phyloP scores from a whole-genome alignment of 1,140 invertebrate species.

The Bombus confusus region DNA sequence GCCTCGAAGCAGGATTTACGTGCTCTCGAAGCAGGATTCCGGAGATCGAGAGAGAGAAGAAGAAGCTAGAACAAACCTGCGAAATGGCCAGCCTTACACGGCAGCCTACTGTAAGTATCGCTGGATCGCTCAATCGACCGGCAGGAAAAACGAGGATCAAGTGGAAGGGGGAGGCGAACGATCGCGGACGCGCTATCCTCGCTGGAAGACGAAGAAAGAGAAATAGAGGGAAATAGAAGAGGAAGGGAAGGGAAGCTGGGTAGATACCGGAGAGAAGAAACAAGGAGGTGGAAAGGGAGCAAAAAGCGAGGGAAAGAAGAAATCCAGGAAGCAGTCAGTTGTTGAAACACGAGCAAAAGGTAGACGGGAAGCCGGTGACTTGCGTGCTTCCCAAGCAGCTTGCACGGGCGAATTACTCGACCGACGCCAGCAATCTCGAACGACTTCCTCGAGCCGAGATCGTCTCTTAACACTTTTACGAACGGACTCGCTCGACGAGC shows the following conservation, averaged over 20 bases:
- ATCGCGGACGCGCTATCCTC: conserved; percentile 19
- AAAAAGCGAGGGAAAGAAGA: conserved; percentile 52
- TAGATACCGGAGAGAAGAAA: neutral
- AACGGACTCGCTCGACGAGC: neutral
- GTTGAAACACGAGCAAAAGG: conserved; percentile 66
- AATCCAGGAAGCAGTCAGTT: conserved; percentile 71
- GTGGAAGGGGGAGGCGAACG: conserved; percentile 21
- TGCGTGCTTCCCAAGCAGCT: conserved; percentile 26
- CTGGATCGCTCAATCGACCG: conserved; percentile 29
- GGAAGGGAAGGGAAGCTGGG: neutral
- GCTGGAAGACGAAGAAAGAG: neutral
- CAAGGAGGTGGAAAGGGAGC: neutral
- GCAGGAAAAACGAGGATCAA: neutral
- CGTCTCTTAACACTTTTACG: conserved; percentile 36
- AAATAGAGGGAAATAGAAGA: neutral
- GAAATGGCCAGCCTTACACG: conserved; percentile 30
- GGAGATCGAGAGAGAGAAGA: neutral
- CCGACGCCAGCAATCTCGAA: conserved; percentile 41
- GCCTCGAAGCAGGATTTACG: neutral
- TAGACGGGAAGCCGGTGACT: conserved; percentile 37
- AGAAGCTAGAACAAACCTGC: neutral
- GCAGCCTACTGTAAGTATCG: neutral
- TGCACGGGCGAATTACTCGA: conserved; percentile 33
- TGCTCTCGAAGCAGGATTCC: neutral
- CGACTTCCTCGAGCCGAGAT: conserved; percentile 61